Percentiles rank a stretch among this genome's conserved stretches.
phyloP scores from a whole-genome alignment of 1,140 invertebrate genomes.

The Caenorhabditis brenneri region DNA sequence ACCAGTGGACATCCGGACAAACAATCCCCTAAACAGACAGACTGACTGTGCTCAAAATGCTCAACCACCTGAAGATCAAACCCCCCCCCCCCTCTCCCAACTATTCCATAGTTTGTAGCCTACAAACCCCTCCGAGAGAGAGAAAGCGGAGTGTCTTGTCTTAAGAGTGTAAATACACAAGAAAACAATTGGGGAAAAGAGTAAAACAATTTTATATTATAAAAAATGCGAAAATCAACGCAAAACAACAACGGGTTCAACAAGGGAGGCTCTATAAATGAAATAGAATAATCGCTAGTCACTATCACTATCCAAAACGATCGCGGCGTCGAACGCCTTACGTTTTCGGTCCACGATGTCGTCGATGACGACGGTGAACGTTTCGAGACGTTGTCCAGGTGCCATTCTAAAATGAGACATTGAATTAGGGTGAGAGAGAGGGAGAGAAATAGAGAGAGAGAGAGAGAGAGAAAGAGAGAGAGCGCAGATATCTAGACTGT shows the following conservation, averaged over 20 bases:
- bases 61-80: neutral
- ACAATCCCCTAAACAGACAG: too few species aligned
- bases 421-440: neutral
- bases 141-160: neutral
- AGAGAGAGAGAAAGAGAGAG: too few species aligned
- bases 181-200: neutral
- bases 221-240: neutral
- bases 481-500: too few species aligned
- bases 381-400: slow-evolving; percentile 27
- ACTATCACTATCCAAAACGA: neutral
- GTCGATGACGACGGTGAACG: slow-evolving; percentile 11
- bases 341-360: neutral
- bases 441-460: too few species aligned
- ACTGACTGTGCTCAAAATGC: too few species aligned
- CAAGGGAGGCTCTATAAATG: neutral
- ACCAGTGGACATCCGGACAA: too few species aligned
- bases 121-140: neutral
- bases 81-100: neutral
- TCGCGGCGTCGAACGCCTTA: slow-evolving; percentile 4
- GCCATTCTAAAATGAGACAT: neutral
- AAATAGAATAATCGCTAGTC: neutral
- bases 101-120: slow-evolving; percentile 18
- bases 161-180: neutral
- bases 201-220: neutral
- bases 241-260: neutral